Conservation (phyloP, 2,113 vertebrate genomes). For the Malurus melanocephalus region DNA sequence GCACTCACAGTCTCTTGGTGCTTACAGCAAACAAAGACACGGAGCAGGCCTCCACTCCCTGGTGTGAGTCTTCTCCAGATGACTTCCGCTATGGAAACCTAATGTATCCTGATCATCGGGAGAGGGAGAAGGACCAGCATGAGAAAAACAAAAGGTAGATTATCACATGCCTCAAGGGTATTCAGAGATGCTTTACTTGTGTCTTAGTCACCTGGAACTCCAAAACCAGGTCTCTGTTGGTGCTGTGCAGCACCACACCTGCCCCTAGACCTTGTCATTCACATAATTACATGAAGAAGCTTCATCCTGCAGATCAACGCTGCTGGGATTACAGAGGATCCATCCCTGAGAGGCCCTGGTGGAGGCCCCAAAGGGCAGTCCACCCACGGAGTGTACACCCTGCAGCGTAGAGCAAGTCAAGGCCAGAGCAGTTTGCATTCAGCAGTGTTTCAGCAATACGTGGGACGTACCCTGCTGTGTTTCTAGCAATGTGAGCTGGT, state of each 20-base stretch:
- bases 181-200: not conserved
- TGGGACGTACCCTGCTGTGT: not conserved
- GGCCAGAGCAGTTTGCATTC: not conserved
- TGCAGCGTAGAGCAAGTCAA: not conserved
- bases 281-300: not conserved
- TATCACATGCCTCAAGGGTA: fast-evolving
- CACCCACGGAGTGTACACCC: not conserved
- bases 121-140: constrained; percentile 92
- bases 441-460: not conserved
- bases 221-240: not conserved
- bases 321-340: not conserved
- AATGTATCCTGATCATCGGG: constrained; percentile 82
- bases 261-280: not conserved
- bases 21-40: constrained; percentile 78
- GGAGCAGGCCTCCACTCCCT: constrained; percentile 79
- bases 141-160: constrained; percentile 93
- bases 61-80: constrained; percentile 91
- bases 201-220: not conserved
- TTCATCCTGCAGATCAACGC: not conserved
- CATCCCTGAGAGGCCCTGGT: fast-evolving
- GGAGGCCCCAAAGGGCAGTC: too few relatives aligned
- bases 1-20: not conserved
- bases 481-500: not conserved
- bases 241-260: not conserved
- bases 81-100: constrained; percentile 86